Evolutionary conservation across 2,888 invertebrate species (phyloP).

Genomic region (Thera obeliscata): DNA sequence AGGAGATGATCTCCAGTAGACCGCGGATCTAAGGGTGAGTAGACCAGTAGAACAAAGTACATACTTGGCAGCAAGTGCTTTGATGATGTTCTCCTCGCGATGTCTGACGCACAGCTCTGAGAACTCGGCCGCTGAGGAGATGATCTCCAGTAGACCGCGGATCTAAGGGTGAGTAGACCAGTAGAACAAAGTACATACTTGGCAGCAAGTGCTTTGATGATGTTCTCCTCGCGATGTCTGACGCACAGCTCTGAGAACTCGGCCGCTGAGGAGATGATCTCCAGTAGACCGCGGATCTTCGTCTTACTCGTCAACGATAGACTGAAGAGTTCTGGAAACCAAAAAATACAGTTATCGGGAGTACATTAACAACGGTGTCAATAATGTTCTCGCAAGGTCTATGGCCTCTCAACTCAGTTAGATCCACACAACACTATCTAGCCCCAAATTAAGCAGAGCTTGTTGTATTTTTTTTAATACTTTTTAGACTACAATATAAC

Average conservation of each 20-base stretch:
- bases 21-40: too few species aligned
- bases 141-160: constrained; percentile 97
- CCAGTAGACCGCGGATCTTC: constrained; percentile 97
- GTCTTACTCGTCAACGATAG: constrained; percentile 98
- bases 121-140: too few species aligned
- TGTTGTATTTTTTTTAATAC: too few species aligned
- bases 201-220: constrained; percentile 87
- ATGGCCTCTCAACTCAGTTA: too few species aligned
- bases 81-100: too few species aligned
- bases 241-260: constrained; percentile 98
- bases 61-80: constrained; percentile 75
- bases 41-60: constrained; percentile 34
- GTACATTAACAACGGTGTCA: too few species aligned
- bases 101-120: too few species aligned
- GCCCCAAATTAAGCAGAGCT: too few species aligned
- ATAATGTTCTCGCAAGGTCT: too few species aligned
- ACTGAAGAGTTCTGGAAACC: constrained; percentile 94
- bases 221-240: constrained; percentile 96
- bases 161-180: constrained; percentile 82
- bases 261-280: constrained; percentile 98
- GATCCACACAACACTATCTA: too few species aligned
- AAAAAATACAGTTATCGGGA: background rate
- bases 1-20: too few species aligned
- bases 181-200: constrained; percentile 78
- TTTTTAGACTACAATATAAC: too few species aligned